Evolutionary conservation across 2,797 vertebrate species (phyloP).

Genomic region (Chelmon rostratus): DNA sequence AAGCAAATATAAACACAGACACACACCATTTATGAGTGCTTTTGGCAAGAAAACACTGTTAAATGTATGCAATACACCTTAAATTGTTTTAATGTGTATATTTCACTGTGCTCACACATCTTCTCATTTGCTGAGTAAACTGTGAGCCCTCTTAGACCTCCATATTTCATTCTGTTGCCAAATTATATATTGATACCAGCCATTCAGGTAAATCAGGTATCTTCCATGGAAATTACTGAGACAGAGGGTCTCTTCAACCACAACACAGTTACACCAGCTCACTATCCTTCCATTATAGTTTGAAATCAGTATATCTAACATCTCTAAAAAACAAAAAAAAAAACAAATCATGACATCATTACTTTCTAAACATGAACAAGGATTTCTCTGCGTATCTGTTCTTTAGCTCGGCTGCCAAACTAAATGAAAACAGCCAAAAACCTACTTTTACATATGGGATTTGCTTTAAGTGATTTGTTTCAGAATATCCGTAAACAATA

Average conservation of each 20-base stretch:
- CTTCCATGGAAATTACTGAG: not conserved
- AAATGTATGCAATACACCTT: slow-evolving; percentile 10
- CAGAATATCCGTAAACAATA: not conserved
- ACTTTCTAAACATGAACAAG: slow-evolving; percentile 14
- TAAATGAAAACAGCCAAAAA: not conserved
- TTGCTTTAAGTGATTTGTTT: not conserved
- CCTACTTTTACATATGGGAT: not conserved
- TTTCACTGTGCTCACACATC: not conserved
- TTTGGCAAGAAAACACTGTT: slow-evolving; percentile 3
- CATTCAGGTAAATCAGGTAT: not conserved
- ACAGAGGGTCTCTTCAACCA: slow-evolving; percentile 3
- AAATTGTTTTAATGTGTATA: slow-evolving; percentile 9
- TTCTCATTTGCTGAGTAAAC: slow-evolving; percentile 2
- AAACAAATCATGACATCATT: no score
- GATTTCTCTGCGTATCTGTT: not conserved
- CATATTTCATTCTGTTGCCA: slow-evolving; percentile 18
- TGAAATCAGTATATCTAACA: not conserved
- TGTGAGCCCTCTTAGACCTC: not conserved
- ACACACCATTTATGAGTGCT: slow-evolving; percentile 17
- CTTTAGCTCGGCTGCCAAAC: not conserved
- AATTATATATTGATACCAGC: not conserved
- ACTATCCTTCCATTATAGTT: not conserved
- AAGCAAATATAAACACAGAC: slow-evolving; percentile 36
- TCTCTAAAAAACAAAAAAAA: no score
- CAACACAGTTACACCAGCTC: not conserved